phyloP scores from a whole-genome alignment of 2,888 invertebrate species.

The Polydrusus pterygomalis region DNA sequence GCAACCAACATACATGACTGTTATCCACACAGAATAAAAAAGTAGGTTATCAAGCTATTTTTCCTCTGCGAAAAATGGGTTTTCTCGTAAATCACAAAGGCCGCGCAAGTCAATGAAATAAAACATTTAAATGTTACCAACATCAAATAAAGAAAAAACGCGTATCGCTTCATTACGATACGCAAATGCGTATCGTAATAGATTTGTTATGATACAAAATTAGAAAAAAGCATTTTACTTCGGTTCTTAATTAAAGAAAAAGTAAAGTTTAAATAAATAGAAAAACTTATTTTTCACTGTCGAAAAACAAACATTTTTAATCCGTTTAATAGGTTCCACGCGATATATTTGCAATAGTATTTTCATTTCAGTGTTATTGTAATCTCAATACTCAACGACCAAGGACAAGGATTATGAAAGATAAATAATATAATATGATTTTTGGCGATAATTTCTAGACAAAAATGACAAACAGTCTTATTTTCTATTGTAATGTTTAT shows the following conservation, averaged over 20 bases:
- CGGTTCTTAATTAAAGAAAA: background rate
- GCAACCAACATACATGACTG: too few relatives aligned
- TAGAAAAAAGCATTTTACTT: background rate
- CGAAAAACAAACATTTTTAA: constrained; percentile 22
- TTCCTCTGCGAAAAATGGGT: too few relatives aligned
- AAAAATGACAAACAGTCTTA: background rate
- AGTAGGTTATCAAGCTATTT: too few relatives aligned
- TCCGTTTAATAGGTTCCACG: constrained; percentile 7
- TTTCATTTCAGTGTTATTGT: constrained; percentile 20
- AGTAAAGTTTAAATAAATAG: constrained; percentile 4
- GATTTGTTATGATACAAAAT: too few relatives aligned
- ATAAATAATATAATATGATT: constrained; percentile 22
- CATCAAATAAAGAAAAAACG: too few relatives aligned
- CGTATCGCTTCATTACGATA: too few relatives aligned
- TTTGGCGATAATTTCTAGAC: constrained; percentile 20
- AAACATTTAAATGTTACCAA: too few relatives aligned
- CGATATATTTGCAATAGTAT: constrained; percentile 12
- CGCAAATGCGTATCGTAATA: too few relatives aligned
- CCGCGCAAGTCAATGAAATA: too few relatives aligned
- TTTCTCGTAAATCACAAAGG: too few relatives aligned
- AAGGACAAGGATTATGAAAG: constrained; percentile 20
- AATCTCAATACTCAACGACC: constrained; percentile 26
- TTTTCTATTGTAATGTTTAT: background rate
- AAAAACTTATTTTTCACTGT: constrained; percentile 15
- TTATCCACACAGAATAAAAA: too few relatives aligned